Evolutionary conservation across 2,888 invertebrate species (phyloP), one percentile per base, ranked within the genome.

Genomic region (Drosophila glabriapex): DNA sequence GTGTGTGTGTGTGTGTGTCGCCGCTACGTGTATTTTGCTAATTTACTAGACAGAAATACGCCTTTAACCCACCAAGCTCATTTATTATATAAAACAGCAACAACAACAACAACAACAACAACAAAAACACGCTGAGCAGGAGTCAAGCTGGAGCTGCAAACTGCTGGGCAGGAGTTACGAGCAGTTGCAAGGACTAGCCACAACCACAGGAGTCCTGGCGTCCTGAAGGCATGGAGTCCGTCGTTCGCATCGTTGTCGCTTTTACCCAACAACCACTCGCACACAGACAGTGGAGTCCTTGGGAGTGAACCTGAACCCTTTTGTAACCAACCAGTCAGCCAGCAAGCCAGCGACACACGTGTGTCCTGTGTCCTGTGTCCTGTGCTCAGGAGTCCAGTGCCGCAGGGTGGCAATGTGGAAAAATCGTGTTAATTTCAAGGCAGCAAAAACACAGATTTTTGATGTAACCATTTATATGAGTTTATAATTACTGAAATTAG

Each of bases 401-500:
- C 67, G 56, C 68, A 78, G 75, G 82, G 80, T 79, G 74, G 81
- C 83, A 85, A 37, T 82, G 83, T 82, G 90, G 80, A 85, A 87
- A 87, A 90, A 90, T 88, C 82, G 89, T 89, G 89, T 90, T 89
- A 90, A 89, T 86, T 89, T 54, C 78, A 89, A 89, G 80, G 75
- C 78, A 76, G 82, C 80, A 78, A 76, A 77, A 78, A 78, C 86
- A 82, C 74, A 85, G 90, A 91, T 90, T 90, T 82, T 68, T 83
- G 73, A 75, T 83, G 83, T 85, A 76, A 74, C 85, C 86, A 83
- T 83, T 82, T 91, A 88, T 91, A 92, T 91, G 91, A 92, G 85
- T 91, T 93, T 93, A 92, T 93, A 93, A 93, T 93, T 93, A 92
- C 92, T 81, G 79, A 93, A 93, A 93, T 93, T 93, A 92, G 91